Base-by-base conservation (phyloP, 2,113 vertebrate species). In the Chamaea fasciata region DNA sequence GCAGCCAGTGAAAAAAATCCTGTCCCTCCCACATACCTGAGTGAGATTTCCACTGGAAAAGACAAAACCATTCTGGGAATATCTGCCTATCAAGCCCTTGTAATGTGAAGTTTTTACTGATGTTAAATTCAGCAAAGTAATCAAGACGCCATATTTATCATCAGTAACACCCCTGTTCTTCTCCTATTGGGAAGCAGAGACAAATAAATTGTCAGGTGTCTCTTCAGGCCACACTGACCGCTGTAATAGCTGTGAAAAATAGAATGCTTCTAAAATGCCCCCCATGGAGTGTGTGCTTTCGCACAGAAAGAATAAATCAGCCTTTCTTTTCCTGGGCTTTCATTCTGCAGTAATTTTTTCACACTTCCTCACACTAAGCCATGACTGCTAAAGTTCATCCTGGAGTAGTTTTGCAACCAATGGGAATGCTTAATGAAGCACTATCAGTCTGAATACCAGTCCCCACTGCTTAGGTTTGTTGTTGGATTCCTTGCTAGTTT, bases 301-400 rank as follows among this genome's bases (percentile, higher is more conserved):
- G 63, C 42, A 89, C 14, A 77, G 70, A 76, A 88, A 65, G 55
- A 77, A 70, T 70, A 33, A 95, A 80, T 84, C 35, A 90, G 60
- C 55, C 22, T 79, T 80, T 91, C 42, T 44, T 28, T 64, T 63
- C 46, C n/a, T 3, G 5, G 42, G 30, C 50, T 94, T 93, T 83
- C 46, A 68, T 62, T 93, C 79, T 91, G 71, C 78, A 75, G 60
- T 91, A 70, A 59, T 77, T 91, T 87, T 87, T 88, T 90, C 39
- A 44, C 75, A 55, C 50, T 57, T 87, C 26, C 28, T 78, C 70
- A 41, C 42, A 23, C 55, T 46, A 70, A 92, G 60, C 49, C 52
- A 33, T 37, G 37, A 53, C 87, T 75, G 47, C 44, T 78, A 0
- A 64, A 90, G 35, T 75, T 92, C 83, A 84, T 74, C 60, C 39